These are phyloP conservation scores for Nymphalis io DNA, from an alignment of 1,140 invertebrate genomes.

Conservation along the genomic window DNA sequence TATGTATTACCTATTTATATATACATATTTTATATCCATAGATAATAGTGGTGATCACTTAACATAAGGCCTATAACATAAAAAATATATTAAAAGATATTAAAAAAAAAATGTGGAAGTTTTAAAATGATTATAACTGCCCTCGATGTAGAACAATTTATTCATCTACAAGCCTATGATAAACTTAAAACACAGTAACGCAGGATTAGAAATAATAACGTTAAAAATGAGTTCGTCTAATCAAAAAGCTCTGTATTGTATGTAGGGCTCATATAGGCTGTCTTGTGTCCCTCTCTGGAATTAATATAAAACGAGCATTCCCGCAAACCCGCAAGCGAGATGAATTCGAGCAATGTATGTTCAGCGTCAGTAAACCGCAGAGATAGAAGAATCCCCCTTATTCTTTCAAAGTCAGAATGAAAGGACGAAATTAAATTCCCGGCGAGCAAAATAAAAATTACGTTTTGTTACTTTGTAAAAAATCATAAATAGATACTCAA, in stretches of 20 bases:
- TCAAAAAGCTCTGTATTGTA: neutral
- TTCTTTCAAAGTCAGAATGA: neutral
- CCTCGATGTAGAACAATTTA: no score
- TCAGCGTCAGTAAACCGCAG: slow-evolving; percentile 6
- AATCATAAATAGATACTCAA: no score
- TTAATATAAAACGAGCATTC: slow-evolving; percentile 5
- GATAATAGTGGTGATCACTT: no score
- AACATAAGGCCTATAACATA: no score
- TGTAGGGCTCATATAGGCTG: neutral
- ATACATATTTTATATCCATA: no score
- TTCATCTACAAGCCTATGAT: no score
- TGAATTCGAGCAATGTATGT: slow-evolving; percentile 4
- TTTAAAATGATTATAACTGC: no score
- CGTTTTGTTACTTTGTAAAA: neutral
- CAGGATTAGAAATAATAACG: no score
- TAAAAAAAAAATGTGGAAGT: no score
- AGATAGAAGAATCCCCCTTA: neutral
- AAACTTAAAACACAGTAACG: no score
- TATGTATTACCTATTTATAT: no score
- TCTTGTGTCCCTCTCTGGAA: neutral
- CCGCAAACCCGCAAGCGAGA: neutral
- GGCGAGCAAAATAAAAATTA: neutral
- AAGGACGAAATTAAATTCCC: slow-evolving; percentile 4
- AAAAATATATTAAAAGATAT: no score
- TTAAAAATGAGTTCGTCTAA: neutral